phyloP scores from a whole-genome alignment of 2,113 vertebrate species.

The Damaliscus lunatus region DNA sequence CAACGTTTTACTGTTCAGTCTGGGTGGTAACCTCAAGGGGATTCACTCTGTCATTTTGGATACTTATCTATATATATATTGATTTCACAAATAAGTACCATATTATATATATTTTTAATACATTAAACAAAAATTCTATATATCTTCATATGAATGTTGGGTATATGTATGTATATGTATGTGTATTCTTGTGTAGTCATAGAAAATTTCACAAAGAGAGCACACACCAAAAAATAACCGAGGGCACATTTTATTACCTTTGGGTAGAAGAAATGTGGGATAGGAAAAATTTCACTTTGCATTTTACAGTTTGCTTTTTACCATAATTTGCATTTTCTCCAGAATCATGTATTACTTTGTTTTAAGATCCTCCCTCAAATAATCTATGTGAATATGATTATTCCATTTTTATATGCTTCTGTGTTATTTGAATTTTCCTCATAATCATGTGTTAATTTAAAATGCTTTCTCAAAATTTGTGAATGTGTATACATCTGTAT shows the following conservation, averaged over 20 bases:
- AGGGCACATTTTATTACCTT: background rate
- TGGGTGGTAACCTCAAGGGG: background rate
- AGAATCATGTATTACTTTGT: constrained; percentile 23
- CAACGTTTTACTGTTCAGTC: background rate
- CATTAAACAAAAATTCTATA: background rate
- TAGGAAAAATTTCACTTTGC: background rate
- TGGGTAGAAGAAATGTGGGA: background rate
- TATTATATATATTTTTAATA: background rate
- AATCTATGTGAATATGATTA: constrained; percentile 4
- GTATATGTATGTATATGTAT: background rate
- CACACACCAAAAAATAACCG: background rate
- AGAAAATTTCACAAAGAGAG: background rate
- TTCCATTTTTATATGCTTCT: background rate
- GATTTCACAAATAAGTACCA: background rate
- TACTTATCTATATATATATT: background rate
- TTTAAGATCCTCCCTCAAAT: background rate
- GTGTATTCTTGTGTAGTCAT: background rate
- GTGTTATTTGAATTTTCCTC: constrained; percentile 25
- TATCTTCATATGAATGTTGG: background rate
- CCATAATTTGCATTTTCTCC: background rate
- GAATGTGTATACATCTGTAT: background rate
- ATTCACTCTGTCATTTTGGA: background rate
- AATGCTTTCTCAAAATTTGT: constrained; percentile 15
- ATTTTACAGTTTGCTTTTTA: background rate
- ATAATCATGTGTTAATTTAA: constrained; percentile 22